Evolutionary conservation across 2,888 invertebrate species (phyloP).

Genomic region (Cacoxenus indagator): DNA sequence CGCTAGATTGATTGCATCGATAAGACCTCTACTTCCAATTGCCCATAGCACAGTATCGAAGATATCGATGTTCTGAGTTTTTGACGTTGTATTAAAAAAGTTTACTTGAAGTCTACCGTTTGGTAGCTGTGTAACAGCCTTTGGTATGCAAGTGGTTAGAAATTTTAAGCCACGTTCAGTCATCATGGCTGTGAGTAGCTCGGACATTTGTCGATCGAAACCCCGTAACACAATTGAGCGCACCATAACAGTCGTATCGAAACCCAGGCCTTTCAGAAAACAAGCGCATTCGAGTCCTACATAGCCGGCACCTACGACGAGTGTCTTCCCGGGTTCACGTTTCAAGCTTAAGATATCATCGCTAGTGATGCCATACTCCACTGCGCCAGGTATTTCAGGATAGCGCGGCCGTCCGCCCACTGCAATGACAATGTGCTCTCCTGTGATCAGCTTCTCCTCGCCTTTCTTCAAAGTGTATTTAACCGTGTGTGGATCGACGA

Average conservation of each 20-base stretch:
- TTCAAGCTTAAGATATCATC: conserved; percentile 92
- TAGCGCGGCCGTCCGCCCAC: conserved; percentile 91
- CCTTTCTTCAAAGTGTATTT: conserved; percentile 78
- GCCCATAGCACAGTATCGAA: conserved; percentile 90
- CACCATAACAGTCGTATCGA: conserved; percentile 87
- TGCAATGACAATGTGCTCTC: conserved; percentile 85
- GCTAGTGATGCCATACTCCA: conserved; percentile 87
- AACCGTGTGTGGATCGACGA: conserved; percentile 83
- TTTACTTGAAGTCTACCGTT: conserved; percentile 78
- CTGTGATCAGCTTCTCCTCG: conserved; percentile 76
- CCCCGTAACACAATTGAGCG: conserved; percentile 88
- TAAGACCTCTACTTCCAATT: conserved; percentile 83
- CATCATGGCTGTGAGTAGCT: conserved; percentile 83
- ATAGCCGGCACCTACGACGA: conserved; percentile 92
- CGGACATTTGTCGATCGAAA: conserved; percentile 93
- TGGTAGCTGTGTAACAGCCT: conserved; percentile 77
- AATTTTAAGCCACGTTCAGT: conserved; percentile 82
- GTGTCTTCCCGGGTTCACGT: conserved; percentile 87
- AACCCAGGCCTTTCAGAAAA: conserved; percentile 89
- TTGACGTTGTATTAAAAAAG: conserved; percentile 73
- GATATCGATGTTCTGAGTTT: conserved; percentile 72
- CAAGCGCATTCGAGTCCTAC: conserved; percentile 94
- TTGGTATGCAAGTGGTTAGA: conserved; percentile 78
- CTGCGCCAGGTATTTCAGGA: conserved; percentile 86
- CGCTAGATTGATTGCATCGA: conserved; percentile 78